Evolutionary conservation across 2,797 vertebrate species (phyloP).

Genomic region (Gastrophryne carolinensis): DNA sequence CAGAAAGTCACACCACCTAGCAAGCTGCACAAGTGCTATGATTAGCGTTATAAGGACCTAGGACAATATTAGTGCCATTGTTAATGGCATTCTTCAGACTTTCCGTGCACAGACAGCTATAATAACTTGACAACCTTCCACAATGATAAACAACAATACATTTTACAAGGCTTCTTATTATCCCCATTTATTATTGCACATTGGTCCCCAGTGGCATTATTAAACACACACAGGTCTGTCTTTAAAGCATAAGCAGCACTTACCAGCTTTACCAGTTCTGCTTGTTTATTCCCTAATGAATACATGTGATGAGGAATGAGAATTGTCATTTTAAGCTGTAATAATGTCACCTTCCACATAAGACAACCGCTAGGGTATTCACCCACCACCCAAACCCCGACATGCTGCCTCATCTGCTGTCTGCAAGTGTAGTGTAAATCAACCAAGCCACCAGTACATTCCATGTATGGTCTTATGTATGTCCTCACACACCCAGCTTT

Average conservation of each 20-base stretch:
- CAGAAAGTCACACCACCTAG: no score
- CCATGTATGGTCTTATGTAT: no score
- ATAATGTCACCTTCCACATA: not conserved
- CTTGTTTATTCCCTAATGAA: not conserved
- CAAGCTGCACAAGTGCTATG: no score
- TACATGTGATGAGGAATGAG: not conserved
- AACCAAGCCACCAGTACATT: no score
- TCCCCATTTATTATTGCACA: not conserved
- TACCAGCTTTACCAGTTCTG: not conserved
- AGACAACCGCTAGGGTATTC: not conserved
- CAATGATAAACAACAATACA: conserved; percentile 44
- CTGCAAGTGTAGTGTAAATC: not conserved
- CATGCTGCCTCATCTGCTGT: not conserved
- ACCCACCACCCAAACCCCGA: not conserved
- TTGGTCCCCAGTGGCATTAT: not conserved
- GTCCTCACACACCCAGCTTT: no score
- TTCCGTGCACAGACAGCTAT: not conserved
- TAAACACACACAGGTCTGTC: not conserved
- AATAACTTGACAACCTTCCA: conserved; percentile 25
- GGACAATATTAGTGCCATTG: no score
- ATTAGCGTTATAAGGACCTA: no score
- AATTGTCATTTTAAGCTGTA: not conserved
- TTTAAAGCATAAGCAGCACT: not conserved
- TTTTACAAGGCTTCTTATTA: not conserved
- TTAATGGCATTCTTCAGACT: no score